Base-by-base conservation (phyloP, 2,113 vertebrate species). In the Marmota monax region DNA sequence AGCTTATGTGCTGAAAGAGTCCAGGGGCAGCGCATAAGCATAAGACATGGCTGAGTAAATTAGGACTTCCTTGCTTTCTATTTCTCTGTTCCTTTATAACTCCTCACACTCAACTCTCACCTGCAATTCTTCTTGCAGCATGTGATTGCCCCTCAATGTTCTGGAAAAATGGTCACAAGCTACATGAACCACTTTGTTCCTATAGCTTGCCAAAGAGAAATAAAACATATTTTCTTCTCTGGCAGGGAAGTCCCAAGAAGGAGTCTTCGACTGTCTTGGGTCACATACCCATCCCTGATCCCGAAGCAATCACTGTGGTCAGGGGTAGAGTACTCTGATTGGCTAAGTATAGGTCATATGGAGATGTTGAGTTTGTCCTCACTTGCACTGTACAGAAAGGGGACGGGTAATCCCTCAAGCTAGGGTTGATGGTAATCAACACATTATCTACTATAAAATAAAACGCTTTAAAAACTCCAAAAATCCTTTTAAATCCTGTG, bases 161-260 rank as follows among this genome's bases (percentile, higher is more conserved):
- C 88, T 86, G 84, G 84, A 83, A 92, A 94, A 84, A 87, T 56
- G 91, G 76, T 69, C 76, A 58, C 37, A 78, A 89, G 89, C 95
- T n/a, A 70, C 34, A 65, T 84, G 76, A 85, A 39, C 72, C 90
- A 77, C 61, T 42, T 96, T 95, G 72, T 72, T 92, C 70, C 65
- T 74, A 90, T 72, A 73, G 39, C 61, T 94, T 90, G 67, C 23
- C 77, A 65, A 65, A 53, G 48, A 86, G 63, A 63, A 92, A 89
- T n/a, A 96, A 88, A 86, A 45, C 2, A 29, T 90, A 45, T 72
- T 74, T 53, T 78, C 72, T 92, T 73, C 70, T 93, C 84, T 91
- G 73, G 45, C 25, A 73, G 16, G 77, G 42, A 91, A 88, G 83
- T 90, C 14, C 34, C 22, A 82, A 80, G 29, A 53, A 53, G 51